Evolutionary conservation across 2,113 vertebrate genomes (phyloP).

Genomic region (Conger conger): DNA sequence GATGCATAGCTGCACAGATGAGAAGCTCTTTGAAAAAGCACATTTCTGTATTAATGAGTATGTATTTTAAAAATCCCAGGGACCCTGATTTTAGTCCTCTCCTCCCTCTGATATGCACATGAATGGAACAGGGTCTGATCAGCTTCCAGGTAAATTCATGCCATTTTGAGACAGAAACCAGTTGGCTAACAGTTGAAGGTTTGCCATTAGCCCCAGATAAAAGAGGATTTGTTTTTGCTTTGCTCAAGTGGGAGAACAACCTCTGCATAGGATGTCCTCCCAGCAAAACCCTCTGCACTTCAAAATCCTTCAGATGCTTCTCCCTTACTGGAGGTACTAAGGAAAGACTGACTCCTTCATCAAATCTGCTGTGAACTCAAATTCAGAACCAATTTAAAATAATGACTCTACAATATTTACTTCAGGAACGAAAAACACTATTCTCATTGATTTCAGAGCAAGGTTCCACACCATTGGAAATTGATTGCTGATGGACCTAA

Average conservation of each 20-base stretch:
- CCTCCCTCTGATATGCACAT: conserved; percentile 69
- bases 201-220: conserved; percentile 56
- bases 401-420: conserved; percentile 11
- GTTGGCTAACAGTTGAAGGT: conserved; percentile 54
- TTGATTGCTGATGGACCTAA: conserved; percentile 62
- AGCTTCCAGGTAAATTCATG: conserved; percentile 63
- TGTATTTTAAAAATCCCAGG: conserved; percentile 61
- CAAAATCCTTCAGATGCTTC: conserved; percentile 51
- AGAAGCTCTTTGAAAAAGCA: conserved; percentile 76
- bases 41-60: conserved; percentile 75
- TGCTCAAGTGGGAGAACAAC: conserved; percentile 50
- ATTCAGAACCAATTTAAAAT: conserved; percentile 49
- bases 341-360: conserved; percentile 61
- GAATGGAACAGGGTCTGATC: conserved; percentile 71
- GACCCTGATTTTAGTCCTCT: conserved; percentile 69
- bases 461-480: conserved; percentile 48
- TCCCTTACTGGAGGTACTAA: conserved; percentile 69
- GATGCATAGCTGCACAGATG: conserved; percentile 78
- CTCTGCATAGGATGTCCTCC: conserved; percentile 46
- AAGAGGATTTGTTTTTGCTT: conserved; percentile 39
- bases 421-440: conserved; percentile 60
- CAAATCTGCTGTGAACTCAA: conserved; percentile 80
- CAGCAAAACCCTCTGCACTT: conserved; percentile 60
- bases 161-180: conserved; percentile 50
- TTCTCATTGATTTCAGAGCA: conserved; percentile 34